Base-by-base conservation (phyloP, 2,888 invertebrate species). In the Orchesella flavescens region DNA sequence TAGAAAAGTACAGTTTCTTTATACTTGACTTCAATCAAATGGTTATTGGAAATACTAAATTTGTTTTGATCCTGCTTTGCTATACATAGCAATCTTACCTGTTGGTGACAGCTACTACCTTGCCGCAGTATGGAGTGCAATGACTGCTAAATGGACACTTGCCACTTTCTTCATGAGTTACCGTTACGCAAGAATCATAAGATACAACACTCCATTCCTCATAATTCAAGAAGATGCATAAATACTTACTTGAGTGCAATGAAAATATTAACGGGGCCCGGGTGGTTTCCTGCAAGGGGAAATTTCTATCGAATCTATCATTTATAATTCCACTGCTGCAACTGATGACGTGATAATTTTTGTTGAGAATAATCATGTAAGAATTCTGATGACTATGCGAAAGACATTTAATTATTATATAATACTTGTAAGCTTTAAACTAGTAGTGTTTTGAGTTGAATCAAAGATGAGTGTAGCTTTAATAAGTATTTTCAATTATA, bases 61-160 rank as follows among this genome's bases (percentile, higher is more conserved):
- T n/a, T n/a, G n/a, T n/a, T n/a, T n/a, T n/a, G n/a, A n/a, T n/a
- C n/a, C 44, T 43, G 44, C 12, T 34, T 43, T 76, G 17, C 43
- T 85, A n/a, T n/a, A n/a, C 81, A 12, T 61, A 89, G 89, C 89
- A n/a, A 79, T 88, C 55, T 68, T 88, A 10, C 88, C 89, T 7
- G 88, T 86, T 0, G 80, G 61, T 23, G 72, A 72, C 53, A 89
- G 88, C 83, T 87, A 84, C 66, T 88, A 87, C 57, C 76, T 89
- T 10, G 87, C 88, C 1, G 88, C 88, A 3, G 88, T 89, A 3
- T 89, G 89, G 88, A 84, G 88, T 1, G 88, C 86, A 21, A 87
- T 89, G 87, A 86, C 88, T 2, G 83, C 86, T 4, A 88, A 88
- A 84, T 89, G 88, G 88, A 85, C 86, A 23, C 78, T 88, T 21